Evolutionary conservation across 2,888 invertebrate genomes (phyloP).

Genomic region (Meteorus colon): DNA sequence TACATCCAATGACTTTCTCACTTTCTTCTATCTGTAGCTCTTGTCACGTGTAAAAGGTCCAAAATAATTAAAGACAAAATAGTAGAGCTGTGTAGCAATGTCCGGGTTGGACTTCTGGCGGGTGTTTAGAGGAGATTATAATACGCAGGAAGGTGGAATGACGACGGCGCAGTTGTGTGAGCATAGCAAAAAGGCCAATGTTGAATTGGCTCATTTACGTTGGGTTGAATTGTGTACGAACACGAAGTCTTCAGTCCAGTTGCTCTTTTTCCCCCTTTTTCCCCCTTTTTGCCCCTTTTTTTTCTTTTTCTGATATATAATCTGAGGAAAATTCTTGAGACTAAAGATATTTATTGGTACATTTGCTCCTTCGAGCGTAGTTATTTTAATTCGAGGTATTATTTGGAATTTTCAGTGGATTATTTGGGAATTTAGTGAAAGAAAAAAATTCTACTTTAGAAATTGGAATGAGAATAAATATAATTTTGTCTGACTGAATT

Average conservation of each 20-base stretch:
- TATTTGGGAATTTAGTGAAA: too few relatives aligned
- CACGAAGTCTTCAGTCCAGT: background rate
- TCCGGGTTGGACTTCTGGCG: constrained; percentile 38
- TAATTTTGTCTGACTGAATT: too few relatives aligned
- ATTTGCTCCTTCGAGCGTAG: too few relatives aligned
- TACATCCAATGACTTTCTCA: constrained; percentile 43
- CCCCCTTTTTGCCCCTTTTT: too few relatives aligned
- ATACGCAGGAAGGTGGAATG: constrained; percentile 41
- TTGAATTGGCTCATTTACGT: constrained; percentile 67
- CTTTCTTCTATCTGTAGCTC: constrained; percentile 13
- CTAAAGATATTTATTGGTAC: too few relatives aligned
- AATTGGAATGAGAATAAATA: too few relatives aligned
- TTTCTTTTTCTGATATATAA: too few relatives aligned
- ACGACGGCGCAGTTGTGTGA: constrained; percentile 24
- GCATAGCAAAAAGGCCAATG: constrained; percentile 29
- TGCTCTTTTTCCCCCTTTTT: too few relatives aligned
- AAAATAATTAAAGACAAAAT: constrained; percentile 70
- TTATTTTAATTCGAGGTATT: too few relatives aligned
- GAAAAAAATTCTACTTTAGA: too few relatives aligned
- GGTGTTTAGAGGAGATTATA: constrained; percentile 42
- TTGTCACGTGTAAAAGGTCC: constrained; percentile 14
- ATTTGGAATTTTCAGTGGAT: too few relatives aligned
- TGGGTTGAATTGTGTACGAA: constrained; percentile 54
- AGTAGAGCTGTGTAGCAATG: constrained; percentile 51
- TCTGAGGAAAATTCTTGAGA: too few relatives aligned